These are phyloP conservation scores for Lophochroa leadbeateri DNA, from an alignment of 2,113 vertebrate genomes.

Conservation along the genomic window DNA sequence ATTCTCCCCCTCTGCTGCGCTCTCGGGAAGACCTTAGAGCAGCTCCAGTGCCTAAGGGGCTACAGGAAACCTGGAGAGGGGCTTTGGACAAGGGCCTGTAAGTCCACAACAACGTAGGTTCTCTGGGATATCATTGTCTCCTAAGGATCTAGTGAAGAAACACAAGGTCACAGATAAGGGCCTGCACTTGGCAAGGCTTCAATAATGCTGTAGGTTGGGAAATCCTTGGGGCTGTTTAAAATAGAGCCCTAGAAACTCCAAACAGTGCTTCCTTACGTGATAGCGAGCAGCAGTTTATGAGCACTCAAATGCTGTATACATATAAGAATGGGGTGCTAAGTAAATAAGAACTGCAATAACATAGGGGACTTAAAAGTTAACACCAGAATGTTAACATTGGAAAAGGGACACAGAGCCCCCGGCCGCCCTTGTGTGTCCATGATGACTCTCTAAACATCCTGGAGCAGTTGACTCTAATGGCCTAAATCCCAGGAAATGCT, in stretches of 20 bases:
- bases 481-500: slow-evolving; percentile 9
- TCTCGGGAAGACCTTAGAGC: background rate
- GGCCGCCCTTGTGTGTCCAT: background rate
- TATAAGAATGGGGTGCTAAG: background rate
- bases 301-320: background rate
- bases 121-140: background rate
- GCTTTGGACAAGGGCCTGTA: background rate
- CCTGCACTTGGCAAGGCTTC: background rate
- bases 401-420: background rate
- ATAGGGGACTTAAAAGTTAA: background rate
- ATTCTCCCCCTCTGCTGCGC: background rate
- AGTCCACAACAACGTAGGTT: background rate
- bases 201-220: background rate
- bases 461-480: background rate
- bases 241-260: background rate
- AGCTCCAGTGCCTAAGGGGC: background rate
- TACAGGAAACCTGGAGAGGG: background rate
- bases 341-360: background rate
- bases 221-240: slow-evolving; percentile 3
- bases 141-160: background rate
- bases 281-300: background rate
- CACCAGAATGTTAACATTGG: background rate
- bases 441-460: slow-evolving; percentile 41
- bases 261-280: background rate
- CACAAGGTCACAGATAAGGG: background rate